Evolutionary conservation across 2,113 vertebrate genomes (phyloP).

Genomic region (Picathartes gymnocephalus): DNA sequence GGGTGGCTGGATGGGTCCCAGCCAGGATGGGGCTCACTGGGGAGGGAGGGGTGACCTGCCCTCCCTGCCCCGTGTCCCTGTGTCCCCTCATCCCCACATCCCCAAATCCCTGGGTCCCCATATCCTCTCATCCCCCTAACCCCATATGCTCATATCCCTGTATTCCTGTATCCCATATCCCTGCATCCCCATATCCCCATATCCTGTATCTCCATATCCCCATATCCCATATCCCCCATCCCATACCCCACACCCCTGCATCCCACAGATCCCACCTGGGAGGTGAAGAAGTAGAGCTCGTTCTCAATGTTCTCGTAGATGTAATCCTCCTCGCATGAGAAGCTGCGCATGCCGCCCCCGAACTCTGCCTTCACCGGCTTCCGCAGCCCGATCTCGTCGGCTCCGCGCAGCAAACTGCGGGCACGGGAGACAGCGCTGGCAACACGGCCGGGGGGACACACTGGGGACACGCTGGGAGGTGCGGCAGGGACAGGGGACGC

Average conservation of each 20-base stretch:
- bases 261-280: conserved; percentile 81
- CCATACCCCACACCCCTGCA: too few species aligned
- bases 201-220: not conserved
- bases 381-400: conserved; percentile 89
- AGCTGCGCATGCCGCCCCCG: conserved; percentile 85
- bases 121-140: not conserved
- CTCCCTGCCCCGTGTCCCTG: too few species aligned
- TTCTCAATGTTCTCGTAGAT: conserved; percentile 98
- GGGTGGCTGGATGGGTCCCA: not conserved
- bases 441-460: too few species aligned
- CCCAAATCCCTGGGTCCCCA: not conserved
- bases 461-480: not conserved
- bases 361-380: conserved; percentile 92
- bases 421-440: not conserved
- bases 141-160: too few species aligned
- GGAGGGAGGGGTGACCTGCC: too few species aligned
- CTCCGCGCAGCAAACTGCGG: conserved; percentile 88
- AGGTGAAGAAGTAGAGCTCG: conserved; percentile 93
- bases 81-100: too few species aligned
- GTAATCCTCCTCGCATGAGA: conserved; percentile 96
- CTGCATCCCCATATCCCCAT: too few species aligned
- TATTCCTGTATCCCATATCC: too few species aligned
- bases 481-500: not conserved
- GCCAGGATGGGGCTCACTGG: too few species aligned
- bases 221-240: not conserved